Conservation (phyloP, 2,888 invertebrate genomes). For the Belgica antarctica region DNA sequence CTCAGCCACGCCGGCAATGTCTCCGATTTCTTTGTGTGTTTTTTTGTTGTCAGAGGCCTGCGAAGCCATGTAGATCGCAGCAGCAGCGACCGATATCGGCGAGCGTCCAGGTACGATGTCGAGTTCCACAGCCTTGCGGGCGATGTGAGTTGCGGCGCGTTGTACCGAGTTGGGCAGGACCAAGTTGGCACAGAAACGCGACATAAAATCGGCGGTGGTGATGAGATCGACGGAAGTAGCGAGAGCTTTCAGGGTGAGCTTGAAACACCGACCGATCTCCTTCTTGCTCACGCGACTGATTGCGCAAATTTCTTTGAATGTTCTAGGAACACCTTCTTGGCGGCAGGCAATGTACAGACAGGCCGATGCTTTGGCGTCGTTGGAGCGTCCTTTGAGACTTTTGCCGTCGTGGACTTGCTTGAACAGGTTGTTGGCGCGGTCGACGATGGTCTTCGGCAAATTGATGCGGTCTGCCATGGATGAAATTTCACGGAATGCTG, state of each 20-base stretch:
- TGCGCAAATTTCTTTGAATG: conserved; percentile 99
- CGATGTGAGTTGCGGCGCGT: conserved; percentile 93
- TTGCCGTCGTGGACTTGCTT: conserved; percentile 98
- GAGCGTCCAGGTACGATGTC: conserved; percentile 97
- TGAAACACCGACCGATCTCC: conserved; percentile 98
- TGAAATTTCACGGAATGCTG: conserved; percentile 94
- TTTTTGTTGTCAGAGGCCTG: conserved; percentile 91
- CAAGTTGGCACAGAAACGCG: conserved; percentile 94
- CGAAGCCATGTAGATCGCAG: conserved; percentile 99
- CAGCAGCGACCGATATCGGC: conserved; percentile 97
- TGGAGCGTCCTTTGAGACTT: conserved; percentile 90
- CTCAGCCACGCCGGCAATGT: conserved; percentile 97
- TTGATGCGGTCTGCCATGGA: conserved; percentile 99
- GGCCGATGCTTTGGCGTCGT: conserved; percentile 98
- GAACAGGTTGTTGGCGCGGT: conserved; percentile 92
- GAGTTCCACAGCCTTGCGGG: conserved; percentile 91
- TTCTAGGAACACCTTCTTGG: conserved; percentile 97
- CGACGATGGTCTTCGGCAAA: conserved; percentile 93
- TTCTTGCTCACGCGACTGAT: conserved; percentile 98
- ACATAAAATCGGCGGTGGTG: conserved; percentile 99
- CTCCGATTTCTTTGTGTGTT: conserved; percentile 96
- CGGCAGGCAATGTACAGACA: conserved; percentile 98
- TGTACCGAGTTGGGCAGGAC: conserved; percentile 82
- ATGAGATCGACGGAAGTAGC: conserved; percentile 97
- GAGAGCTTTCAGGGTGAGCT: conserved; percentile 89